These are phyloP conservation scores for Metallyticus violacea DNA, from an alignment of 2,888 invertebrate genomes.

Conservation along the genomic window DNA sequence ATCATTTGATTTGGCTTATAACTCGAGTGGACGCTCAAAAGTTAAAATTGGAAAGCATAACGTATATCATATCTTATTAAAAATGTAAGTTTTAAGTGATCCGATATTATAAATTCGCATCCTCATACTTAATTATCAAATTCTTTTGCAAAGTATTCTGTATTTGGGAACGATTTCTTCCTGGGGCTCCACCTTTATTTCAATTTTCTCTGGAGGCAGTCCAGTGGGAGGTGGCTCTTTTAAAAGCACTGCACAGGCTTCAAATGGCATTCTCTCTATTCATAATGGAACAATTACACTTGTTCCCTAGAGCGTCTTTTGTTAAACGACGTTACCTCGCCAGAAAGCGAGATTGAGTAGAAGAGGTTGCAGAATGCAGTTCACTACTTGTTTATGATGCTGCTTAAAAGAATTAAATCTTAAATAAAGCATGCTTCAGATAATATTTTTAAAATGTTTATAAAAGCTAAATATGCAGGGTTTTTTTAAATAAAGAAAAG, in stretches of 20 bases:
- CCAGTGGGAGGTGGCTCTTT: not conserved
- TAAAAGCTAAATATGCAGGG: no score
- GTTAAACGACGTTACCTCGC: not conserved
- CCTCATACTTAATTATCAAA: no score
- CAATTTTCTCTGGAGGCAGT: not conserved
- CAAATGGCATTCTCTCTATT: not conserved
- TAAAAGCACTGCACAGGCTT: not conserved
- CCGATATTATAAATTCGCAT: no score
- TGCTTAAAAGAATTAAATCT: not conserved
- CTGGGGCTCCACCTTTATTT: not conserved
- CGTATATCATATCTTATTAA: no score
- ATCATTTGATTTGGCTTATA: no score
- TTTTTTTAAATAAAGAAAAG: no score
- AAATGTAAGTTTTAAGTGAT: no score
- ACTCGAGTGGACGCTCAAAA: no score
- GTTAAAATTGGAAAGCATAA: no score
- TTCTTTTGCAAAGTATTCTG: no score
- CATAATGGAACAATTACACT: not conserved
- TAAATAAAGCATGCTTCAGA: not conserved
- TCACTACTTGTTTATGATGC: not conserved
- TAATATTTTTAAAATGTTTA: no score
- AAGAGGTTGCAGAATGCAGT: not conserved
- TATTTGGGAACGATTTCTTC: not conserved
- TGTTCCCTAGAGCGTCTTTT: not conserved
- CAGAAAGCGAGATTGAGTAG: not conserved